phyloP scores from a whole-genome alignment of 1,140 invertebrate species.

The Drosophila mayri region DNA sequence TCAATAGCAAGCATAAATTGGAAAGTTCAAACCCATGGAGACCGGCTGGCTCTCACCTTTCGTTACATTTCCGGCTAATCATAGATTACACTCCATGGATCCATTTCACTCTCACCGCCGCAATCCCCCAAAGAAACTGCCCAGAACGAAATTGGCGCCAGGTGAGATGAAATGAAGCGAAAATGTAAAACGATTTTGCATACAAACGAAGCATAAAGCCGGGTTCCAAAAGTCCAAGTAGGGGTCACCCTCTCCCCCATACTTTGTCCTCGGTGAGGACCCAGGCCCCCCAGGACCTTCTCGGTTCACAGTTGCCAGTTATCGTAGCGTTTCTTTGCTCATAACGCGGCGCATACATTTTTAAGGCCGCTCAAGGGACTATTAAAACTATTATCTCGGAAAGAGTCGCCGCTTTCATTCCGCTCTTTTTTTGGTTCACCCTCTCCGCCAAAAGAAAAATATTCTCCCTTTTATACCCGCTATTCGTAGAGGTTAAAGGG shows the following conservation, averaged over 20 bases:
- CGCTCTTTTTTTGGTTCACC: background rate
- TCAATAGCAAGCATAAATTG: constrained; percentile 32
- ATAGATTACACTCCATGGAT: constrained; percentile 45
- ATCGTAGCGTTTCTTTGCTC: constrained; percentile 59
- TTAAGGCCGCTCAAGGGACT: constrained; percentile 67
- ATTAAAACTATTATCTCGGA: constrained; percentile 73
- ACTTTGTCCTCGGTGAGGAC: background rate
- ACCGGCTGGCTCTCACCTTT: constrained; percentile 31
- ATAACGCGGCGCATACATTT: constrained; percentile 65
- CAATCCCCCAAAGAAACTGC: constrained; percentile 46
- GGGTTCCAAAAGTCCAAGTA: constrained; percentile 16
- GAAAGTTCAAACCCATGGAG: constrained; percentile 25
- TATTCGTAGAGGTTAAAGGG: background rate
- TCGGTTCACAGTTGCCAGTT: constrained; percentile 41
- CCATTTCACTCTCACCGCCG: constrained; percentile 20
- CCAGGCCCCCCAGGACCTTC: constrained; percentile 9
- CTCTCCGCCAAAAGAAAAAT: constrained; percentile 2
- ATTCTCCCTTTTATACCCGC: constrained; percentile 10
- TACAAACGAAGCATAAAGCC: constrained; percentile 51
- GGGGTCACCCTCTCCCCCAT: constrained; percentile 17
- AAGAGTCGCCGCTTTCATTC: constrained; percentile 25
- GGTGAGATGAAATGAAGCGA: constrained; percentile 52
- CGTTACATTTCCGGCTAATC: constrained; percentile 44
- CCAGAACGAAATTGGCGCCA: constrained; percentile 33
- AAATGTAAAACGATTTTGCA: constrained; percentile 55